Conservation (phyloP, 2,113 vertebrate genomes). For the Geococcyx californianus region DNA sequence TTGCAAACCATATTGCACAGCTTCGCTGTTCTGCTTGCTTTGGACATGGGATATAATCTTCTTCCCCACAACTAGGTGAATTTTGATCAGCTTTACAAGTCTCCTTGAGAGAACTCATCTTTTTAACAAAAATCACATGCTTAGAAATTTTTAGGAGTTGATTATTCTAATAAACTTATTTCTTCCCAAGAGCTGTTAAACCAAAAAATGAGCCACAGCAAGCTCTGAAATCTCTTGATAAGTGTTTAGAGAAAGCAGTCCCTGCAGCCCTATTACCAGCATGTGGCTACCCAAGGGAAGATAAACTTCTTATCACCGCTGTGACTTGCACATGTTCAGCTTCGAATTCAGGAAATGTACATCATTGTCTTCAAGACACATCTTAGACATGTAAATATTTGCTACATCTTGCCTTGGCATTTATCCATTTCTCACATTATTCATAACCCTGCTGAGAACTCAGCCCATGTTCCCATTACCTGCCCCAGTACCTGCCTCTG, state of each 20-base stretch:
- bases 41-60: accelerated
- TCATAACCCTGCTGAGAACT: background rate
- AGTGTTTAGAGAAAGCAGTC: background rate
- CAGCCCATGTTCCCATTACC: accelerated
- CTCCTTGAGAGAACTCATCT: background rate
- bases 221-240: background rate
- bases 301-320: background rate
- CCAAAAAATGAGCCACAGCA: background rate
- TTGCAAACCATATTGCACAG: background rate
- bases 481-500: background rate
- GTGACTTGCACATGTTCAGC: background rate
- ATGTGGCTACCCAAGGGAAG: background rate
- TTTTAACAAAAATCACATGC: background rate
- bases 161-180: background rate
- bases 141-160: background rate
- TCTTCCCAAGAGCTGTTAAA: background rate
- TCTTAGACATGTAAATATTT: background rate
- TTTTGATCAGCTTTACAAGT: background rate
- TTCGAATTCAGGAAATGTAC: background rate
- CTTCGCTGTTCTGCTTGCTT: background rate
- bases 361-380: background rate
- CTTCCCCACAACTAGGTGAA: background rate
- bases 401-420: background rate
- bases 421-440: background rate
- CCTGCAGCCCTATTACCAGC: background rate